Evolutionary conservation across 2,797 vertebrate genomes (phyloP).

Genomic region (Rhinella marina): DNA sequence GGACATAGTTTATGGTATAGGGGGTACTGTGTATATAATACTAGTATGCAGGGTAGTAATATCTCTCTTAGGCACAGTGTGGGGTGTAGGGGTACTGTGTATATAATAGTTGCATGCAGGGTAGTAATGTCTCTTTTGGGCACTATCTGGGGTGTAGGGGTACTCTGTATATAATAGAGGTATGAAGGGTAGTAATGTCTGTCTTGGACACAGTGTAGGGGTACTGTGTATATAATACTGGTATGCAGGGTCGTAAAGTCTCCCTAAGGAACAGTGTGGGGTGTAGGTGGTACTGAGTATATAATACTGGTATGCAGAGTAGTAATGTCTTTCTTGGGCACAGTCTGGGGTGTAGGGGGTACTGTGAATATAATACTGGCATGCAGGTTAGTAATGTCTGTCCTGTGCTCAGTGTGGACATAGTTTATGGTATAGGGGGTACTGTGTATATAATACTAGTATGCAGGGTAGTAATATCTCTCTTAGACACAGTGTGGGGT

Average conservation of each 20-base stretch:
- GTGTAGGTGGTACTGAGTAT: background rate
- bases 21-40: background rate
- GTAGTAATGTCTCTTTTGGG: background rate
- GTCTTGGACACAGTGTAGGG: too few species aligned
- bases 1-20: background rate
- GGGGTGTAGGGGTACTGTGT: too few species aligned
- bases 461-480: background rate
- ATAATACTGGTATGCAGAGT: background rate
- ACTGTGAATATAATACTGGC: background rate
- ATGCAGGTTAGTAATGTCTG: background rate
- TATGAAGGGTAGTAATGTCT: background rate
- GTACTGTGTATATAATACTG: too few species aligned
- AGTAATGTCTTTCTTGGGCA: too few species aligned
- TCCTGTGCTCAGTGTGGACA: background rate
- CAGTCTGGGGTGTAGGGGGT: too few species aligned
- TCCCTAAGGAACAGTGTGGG: background rate
- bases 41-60: too few species aligned
- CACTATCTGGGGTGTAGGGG: too few species aligned
- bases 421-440: too few species aligned
- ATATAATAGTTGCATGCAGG: background rate
- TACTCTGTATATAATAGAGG: background rate
- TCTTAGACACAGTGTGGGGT: background rate
- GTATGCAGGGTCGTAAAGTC: too few species aligned
- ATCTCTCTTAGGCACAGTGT: too few species aligned
- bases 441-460: background rate